A percentile compares a stretch with the other conserved stretches of the same genome.
Evolutionary conservation across 2,888 invertebrate species (phyloP).

Genomic region (Hypomecis atomaria): DNA sequence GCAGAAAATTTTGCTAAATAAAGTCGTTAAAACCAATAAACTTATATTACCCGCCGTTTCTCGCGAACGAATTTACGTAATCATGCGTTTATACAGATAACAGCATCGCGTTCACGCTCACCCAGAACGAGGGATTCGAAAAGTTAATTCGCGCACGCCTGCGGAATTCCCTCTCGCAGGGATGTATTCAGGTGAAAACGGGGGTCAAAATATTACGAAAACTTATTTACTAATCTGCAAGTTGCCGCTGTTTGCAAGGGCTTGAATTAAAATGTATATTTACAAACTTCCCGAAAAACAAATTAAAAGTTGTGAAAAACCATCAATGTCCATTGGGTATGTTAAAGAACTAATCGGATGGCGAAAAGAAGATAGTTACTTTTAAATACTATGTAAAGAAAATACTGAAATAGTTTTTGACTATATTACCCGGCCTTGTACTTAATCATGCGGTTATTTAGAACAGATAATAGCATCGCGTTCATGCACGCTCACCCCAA

Average conservation of each 20-base stretch:
- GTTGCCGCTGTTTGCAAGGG: too few relatives aligned
- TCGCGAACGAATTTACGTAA: conserved; percentile 38
- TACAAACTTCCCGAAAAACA: too few relatives aligned
- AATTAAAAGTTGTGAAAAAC: too few relatives aligned
- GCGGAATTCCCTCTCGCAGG: conserved; percentile 37
- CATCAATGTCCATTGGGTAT: too few relatives aligned
- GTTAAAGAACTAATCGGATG: too few relatives aligned
- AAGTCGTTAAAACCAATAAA: conserved; percentile 33
- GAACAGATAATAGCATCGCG: conserved; percentile 35
- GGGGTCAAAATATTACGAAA: background rate
- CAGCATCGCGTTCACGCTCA: conserved; percentile 33
- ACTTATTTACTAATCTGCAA: background rate
- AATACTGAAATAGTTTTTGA: too few relatives aligned
- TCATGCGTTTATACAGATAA: conserved; percentile 42
- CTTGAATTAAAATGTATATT: too few relatives aligned
- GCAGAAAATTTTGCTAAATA: conserved; percentile 13
- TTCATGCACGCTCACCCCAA: conserved; percentile 30
- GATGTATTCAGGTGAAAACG: conserved; percentile 18
- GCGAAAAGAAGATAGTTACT: too few relatives aligned
- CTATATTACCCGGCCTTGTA: conserved; percentile 34
- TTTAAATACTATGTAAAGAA: too few relatives aligned
- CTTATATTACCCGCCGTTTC: conserved; percentile 29
- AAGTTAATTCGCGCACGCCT: conserved; percentile 44
- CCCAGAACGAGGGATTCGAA: conserved; percentile 36
- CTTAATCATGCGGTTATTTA: conserved; percentile 43